phyloP scores from a whole-genome alignment of 2,113 vertebrate genomes.

The Pollimyrus isidori region DNA sequence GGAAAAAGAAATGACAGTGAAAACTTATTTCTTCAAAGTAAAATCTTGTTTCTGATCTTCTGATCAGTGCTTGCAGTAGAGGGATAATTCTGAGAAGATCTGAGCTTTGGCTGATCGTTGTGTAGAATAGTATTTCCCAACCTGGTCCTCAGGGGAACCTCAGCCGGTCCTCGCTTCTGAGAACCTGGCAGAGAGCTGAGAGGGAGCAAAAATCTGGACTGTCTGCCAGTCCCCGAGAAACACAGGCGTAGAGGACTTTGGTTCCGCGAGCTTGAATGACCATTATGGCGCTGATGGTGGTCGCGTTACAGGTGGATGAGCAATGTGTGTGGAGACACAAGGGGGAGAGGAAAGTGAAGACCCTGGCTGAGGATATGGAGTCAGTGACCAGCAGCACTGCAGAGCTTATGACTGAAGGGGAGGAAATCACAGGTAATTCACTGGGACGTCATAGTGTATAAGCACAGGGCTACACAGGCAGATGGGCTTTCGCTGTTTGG shows the following conservation, averaged over 20 bases:
- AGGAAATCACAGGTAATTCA: slow-evolving; percentile 72
- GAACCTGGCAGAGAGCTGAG: neutral
- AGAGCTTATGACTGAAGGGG: slow-evolving; percentile 72
- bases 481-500: neutral
- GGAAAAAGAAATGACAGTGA: neutral
- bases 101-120: neutral
- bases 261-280: neutral
- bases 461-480: neutral
- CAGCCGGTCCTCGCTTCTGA: neutral
- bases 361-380: slow-evolving; percentile 81
- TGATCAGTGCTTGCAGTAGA: neutral
- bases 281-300: neutral
- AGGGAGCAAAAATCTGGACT: neutral
- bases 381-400: slow-evolving; percentile 60
- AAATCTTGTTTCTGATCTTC: neutral
- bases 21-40: neutral
- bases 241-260: neutral
- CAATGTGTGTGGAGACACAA: slow-evolving; percentile 77
- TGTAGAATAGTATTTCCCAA: neutral
- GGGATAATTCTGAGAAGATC: neutral
- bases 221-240: neutral
- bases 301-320: slow-evolving; percentile 77
- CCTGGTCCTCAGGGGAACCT: neutral
- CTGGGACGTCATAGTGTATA: neutral
- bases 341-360: slow-evolving; percentile 83